phyloP scores from a whole-genome alignment of 2,888 invertebrate genomes.

The Bombylius major region DNA sequence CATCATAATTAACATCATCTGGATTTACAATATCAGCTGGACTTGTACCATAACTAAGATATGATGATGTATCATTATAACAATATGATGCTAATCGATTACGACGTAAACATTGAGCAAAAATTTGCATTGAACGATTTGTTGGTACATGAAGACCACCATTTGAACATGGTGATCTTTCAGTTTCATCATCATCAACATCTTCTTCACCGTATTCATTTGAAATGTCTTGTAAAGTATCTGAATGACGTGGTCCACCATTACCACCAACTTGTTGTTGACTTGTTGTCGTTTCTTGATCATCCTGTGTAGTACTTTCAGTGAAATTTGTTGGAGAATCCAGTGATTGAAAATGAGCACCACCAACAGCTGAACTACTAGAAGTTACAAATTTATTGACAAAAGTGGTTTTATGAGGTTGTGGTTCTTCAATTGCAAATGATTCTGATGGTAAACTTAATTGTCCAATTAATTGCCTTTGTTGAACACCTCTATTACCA shows the following conservation, averaged over 20 bases:
- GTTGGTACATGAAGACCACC: constrained; percentile 50
- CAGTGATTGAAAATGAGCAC: constrained; percentile 16
- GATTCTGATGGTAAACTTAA: not conserved
- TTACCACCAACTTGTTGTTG: constrained; percentile 17
- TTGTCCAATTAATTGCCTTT: not conserved
- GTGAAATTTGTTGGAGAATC: constrained; percentile 7
- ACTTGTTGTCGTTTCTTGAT: constrained; percentile 41
- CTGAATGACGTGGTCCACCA: constrained; percentile 11
- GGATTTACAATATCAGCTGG: constrained; percentile 28
- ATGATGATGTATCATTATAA: constrained; percentile 36
- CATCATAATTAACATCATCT: constrained; percentile 14
- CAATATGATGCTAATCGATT: constrained; percentile 53
- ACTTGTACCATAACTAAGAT: constrained; percentile 35
- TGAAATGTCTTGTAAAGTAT: constrained; percentile 15
- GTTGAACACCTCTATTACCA: constrained; percentile 2
- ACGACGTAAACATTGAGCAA: constrained; percentile 44
- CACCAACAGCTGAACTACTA: not conserved
- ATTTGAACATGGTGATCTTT: constrained; percentile 42
- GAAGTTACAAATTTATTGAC: not conserved
- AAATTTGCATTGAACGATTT: constrained; percentile 41
- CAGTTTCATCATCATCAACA: constrained; percentile 35
- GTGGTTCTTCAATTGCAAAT: not conserved
- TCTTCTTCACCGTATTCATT: constrained; percentile 19
- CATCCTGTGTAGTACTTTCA: constrained; percentile 33
- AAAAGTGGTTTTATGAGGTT: not conserved